These are phyloP conservation scores for Drosophila sturtevanti DNA, from an alignment of 1,140 invertebrate genomes.

Conservation along the genomic window DNA sequence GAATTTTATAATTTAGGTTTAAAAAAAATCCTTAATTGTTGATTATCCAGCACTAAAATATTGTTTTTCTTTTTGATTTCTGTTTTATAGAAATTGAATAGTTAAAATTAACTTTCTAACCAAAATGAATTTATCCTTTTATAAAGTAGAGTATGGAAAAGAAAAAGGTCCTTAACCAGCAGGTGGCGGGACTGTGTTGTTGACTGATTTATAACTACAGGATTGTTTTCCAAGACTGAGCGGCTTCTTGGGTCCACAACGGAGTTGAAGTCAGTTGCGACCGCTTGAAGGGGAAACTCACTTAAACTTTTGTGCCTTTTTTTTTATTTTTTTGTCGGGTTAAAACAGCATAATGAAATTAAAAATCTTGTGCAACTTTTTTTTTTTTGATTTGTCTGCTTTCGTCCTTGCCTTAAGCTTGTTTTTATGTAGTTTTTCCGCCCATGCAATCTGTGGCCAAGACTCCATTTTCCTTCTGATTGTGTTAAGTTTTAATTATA, in stretches of 20 bases:
- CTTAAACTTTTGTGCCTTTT: slow-evolving; percentile 37
- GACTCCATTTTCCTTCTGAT: background rate
- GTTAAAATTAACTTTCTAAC: background rate
- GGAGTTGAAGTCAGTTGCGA: slow-evolving; percentile 2
- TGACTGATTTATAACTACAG: slow-evolving; percentile 5
- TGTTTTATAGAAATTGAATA: background rate
- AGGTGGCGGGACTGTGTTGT: slow-evolving; percentile 22
- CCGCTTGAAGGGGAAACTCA: slow-evolving; percentile 19
- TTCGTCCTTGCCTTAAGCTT: background rate
- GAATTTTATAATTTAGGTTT: no score
- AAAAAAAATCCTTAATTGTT: no score
- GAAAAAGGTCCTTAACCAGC: slow-evolving; percentile 13
- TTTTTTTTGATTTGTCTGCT: slow-evolving; percentile 55
- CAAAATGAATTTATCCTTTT: no score
- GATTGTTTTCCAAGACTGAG: background rate
- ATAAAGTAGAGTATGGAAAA: no score
- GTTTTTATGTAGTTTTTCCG: slow-evolving; percentile 16
- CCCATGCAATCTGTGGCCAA: slow-evolving; percentile 5
- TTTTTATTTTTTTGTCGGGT: slow-evolving; percentile 18
- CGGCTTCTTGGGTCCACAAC: background rate
- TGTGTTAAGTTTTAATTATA: slow-evolving; percentile 53
- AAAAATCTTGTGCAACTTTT: slow-evolving; percentile 52
- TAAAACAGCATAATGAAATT: slow-evolving; percentile 43
- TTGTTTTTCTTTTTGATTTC: background rate
- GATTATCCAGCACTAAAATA: no score